These are phyloP conservation scores for Acanthosepion esculentum DNA, from an alignment of 2,888 invertebrate species.

Conservation along the genomic window DNA sequence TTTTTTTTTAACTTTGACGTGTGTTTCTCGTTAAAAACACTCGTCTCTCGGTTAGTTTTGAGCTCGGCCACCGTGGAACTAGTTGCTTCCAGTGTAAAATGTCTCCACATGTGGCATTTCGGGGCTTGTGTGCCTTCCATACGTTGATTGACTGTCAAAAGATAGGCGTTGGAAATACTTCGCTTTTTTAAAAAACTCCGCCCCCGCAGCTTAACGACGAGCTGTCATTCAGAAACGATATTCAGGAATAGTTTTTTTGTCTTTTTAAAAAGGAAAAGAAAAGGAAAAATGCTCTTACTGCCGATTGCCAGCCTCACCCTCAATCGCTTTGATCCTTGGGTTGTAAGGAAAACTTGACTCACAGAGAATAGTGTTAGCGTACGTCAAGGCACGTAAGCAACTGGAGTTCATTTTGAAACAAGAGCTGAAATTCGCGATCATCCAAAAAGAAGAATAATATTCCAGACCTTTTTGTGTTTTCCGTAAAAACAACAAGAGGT, in stretches of 20 bases:
- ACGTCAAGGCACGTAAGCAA: background rate
- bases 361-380: background rate
- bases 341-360: background rate
- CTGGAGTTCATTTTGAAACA: background rate
- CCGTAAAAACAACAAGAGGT: no score
- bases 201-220: slow-evolving; percentile 10
- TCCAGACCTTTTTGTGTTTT: background rate
- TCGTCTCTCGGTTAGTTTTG: background rate
- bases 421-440: background rate
- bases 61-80: background rate
- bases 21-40: background rate
- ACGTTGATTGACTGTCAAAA: background rate
- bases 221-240: background rate
- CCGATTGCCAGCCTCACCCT: background rate
- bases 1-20: background rate
- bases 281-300: background rate
- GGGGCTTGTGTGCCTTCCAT: background rate
- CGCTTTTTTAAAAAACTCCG: background rate
- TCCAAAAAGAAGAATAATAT: background rate
- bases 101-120: slow-evolving; percentile 13
- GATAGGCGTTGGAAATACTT: background rate
- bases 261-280: background rate
- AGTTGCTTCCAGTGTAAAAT: background rate
- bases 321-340: background rate
- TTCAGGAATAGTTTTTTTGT: background rate